Conservation (phyloP, 2,888 invertebrate genomes). For the Eilema griseolum region DNA sequence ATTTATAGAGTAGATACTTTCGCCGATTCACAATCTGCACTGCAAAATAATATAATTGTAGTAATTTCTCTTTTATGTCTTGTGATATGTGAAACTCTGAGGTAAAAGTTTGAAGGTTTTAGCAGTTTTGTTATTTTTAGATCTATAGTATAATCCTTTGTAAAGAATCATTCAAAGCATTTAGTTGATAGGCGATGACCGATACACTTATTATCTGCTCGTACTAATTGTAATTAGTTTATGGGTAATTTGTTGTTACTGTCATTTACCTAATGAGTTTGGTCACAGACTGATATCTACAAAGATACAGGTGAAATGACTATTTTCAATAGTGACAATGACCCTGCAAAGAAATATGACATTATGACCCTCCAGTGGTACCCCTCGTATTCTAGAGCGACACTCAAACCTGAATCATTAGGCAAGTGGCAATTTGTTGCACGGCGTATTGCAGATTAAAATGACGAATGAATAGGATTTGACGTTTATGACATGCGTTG, state of each 20-base stretch:
- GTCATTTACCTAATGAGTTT: not conserved
- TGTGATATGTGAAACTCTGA: not conserved
- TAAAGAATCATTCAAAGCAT: too few relatives aligned
- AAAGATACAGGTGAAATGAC: not conserved
- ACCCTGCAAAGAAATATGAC: not conserved
- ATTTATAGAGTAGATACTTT: not conserved
- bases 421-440: too few relatives aligned
- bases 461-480: too few relatives aligned
- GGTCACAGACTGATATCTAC: not conserved
- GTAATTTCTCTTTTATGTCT: not conserved
- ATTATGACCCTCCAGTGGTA: too few relatives aligned
- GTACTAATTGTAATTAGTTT: not conserved
- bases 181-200: too few relatives aligned
- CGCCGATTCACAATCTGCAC: not conserved
- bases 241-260: not conserved
- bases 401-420: too few relatives aligned
- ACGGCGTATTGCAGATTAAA: too few relatives aligned
- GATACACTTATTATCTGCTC: not conserved
- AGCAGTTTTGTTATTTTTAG: not conserved
- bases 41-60: not conserved
- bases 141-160: not conserved
- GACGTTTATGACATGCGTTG: too few relatives aligned
- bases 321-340: not conserved
- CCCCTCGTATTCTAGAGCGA: too few relatives aligned
- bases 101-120: not conserved